Conservation (phyloP, 1,140 invertebrate genomes). For the Achroia grisella region DNA sequence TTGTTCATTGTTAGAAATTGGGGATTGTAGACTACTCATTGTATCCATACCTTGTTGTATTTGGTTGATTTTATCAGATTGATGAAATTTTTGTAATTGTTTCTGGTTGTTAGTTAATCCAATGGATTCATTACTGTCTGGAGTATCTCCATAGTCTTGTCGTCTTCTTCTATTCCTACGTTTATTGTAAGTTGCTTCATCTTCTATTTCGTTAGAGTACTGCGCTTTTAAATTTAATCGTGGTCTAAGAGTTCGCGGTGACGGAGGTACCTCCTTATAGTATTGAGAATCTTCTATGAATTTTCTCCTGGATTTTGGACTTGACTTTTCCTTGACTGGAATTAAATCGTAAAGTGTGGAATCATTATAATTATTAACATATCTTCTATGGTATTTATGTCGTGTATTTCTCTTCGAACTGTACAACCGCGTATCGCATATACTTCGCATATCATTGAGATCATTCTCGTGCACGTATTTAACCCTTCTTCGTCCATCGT, state of each 20-base stretch:
- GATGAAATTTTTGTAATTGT: not conserved
- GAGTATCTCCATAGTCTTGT: conserved; percentile 5
- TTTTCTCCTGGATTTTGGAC: conserved; percentile 51
- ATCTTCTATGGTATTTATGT: conserved; percentile 16
- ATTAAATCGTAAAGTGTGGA: conserved; percentile 47
- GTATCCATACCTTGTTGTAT: conserved; percentile 12
- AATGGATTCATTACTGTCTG: not conserved
- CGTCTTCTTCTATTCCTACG: not conserved
- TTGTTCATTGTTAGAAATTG: conserved; percentile 18
- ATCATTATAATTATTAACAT: conserved; percentile 38
- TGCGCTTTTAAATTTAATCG: conserved; percentile 51
- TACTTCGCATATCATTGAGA: conserved; percentile 38
- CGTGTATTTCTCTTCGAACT: conserved; percentile 31
- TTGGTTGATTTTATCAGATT: too few relatives aligned
- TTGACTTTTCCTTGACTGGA: conserved; percentile 59
- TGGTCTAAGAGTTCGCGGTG: conserved; percentile 46
- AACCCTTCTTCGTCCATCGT: conserved; percentile 11
- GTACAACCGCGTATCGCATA: conserved; percentile 50
- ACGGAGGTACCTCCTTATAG: conserved; percentile 60
- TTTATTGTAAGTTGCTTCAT: conserved; percentile 15
- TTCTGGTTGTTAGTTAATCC: too few relatives aligned
- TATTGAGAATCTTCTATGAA: conserved; percentile 20
- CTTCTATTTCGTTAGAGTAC: conserved; percentile 32
- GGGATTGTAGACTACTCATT: conserved; percentile 18
- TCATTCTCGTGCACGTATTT: conserved; percentile 15